Evolutionary conservation across 2,888 invertebrate genomes (phyloP).

Genomic region (Xestia c-nigrum): DNA sequence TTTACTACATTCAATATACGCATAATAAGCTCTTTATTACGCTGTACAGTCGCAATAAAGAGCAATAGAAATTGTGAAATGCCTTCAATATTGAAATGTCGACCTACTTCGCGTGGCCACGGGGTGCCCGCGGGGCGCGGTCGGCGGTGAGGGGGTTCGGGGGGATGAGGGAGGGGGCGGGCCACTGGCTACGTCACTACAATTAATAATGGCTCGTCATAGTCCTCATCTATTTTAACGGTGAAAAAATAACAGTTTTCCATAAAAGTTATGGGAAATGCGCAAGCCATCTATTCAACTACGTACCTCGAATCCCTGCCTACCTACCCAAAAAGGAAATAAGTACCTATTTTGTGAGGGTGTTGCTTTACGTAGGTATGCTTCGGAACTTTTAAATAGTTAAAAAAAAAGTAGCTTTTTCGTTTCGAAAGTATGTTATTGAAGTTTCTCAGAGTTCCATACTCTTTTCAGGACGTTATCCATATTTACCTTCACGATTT

Average conservation of each 20-base stretch:
- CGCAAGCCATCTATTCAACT: background rate
- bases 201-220: slow-evolving; percentile 83
- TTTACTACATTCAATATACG: slow-evolving; percentile 77
- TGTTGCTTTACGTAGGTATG: background rate
- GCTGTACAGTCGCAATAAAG: slow-evolving; percentile 81
- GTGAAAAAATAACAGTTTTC: slow-evolving; percentile 64
- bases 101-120: slow-evolving; percentile 81
- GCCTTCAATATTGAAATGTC: slow-evolving; percentile 88
- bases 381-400: background rate
- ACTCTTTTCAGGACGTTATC: background rate
- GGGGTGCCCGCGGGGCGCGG: slow-evolving; percentile 67
- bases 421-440: background rate
- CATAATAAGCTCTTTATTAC: slow-evolving; percentile 84
- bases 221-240: slow-evolving; percentile 78
- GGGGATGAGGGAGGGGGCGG: slow-evolving; percentile 47
- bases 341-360: background rate
- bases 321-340: background rate
- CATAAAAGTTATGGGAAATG: slow-evolving; percentile 34
- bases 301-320: background rate
- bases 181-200: slow-evolving; percentile 72
- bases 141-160: slow-evolving; percentile 49
- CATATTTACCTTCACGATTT: background rate
- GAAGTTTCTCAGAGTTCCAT: no score
- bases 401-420: background rate
- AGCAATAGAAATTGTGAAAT: slow-evolving; percentile 87